These are phyloP conservation scores for Scaptomyza reducta DNA, from an alignment of 2,888 invertebrate species.

Conservation along the genomic window DNA sequence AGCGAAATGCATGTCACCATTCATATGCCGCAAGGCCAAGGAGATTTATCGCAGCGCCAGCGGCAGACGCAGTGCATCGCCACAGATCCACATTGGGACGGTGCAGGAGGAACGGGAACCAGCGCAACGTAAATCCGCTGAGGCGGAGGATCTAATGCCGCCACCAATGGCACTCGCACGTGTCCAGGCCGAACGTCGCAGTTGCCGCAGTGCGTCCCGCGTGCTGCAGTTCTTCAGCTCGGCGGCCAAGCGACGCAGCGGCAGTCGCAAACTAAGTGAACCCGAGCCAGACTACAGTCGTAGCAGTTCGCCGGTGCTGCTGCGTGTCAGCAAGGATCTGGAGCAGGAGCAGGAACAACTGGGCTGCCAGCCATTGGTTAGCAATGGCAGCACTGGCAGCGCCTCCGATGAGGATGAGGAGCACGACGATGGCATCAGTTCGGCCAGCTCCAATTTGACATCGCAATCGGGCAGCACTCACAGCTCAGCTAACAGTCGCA, in stretches of 20 bases:
- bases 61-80: conserved; percentile 68
- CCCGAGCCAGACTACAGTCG: conserved; percentile 38
- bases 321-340: conserved; percentile 50
- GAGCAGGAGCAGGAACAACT: conserved; percentile 32
- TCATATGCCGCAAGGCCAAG: conserved; percentile 73
- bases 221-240: conserved; percentile 82
- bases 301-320: conserved; percentile 71
- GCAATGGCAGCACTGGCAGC: conserved; percentile 19
- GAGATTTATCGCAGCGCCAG: conserved; percentile 68
- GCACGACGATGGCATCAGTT: conserved; percentile 80
- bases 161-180: conserved; percentile 64
- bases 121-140: conserved; percentile 50
- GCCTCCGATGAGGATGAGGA: conserved; percentile 60
- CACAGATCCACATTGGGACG: conserved; percentile 48
- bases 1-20: conserved; percentile 68
- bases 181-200: conserved; percentile 67
- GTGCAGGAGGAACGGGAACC: conserved; percentile 23
- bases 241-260: conserved; percentile 71
- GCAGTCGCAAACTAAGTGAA: conserved; percentile 51
- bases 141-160: conserved; percentile 64
- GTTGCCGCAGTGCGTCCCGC: conserved; percentile 74
- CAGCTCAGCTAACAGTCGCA: conserved; percentile 64
- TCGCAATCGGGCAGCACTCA: conserved; percentile 42
- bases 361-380: conserved; percentile 58
- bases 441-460: conserved; percentile 63